Evolutionary conservation across 2,113 vertebrate species (phyloP).

Genomic region (Urocitellus parryii): DNA sequence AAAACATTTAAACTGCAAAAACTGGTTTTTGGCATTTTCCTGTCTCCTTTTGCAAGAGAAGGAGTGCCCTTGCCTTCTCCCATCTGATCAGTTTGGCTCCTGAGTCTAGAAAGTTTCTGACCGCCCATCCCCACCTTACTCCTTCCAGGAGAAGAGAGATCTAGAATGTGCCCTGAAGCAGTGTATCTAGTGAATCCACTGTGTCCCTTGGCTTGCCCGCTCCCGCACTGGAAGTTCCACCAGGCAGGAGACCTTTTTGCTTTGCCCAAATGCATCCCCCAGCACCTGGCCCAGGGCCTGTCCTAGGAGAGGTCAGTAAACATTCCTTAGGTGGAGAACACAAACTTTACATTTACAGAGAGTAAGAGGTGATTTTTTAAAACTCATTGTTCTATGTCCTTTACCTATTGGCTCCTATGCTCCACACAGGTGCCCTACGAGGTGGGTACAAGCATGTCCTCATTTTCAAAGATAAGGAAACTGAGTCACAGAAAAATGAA

Average conservation of each 20-base stretch:
- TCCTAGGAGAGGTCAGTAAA: background rate
- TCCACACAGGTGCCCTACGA: background rate
- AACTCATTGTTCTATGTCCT: background rate
- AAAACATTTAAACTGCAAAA: slow-evolving; percentile 11
- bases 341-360: background rate
- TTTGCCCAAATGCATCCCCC: background rate
- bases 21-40: background rate
- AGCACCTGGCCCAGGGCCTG: background rate
- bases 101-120: background rate
- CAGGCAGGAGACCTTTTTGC: background rate
- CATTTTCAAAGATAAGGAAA: background rate
- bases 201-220: background rate
- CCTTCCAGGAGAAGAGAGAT: no score
- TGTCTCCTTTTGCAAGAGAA: background rate
- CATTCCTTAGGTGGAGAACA: background rate
- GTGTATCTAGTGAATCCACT: no score
- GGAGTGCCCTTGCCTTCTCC: no score
- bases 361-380: background rate
- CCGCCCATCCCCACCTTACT: background rate
- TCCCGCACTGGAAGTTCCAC: no score
- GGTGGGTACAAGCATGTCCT: background rate
- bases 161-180: background rate
- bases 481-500: background rate
- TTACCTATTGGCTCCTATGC: background rate
- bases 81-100: background rate